Percentiles rank a stretch among this genome's conserved stretches.
Evolutionary conservation across 2,888 invertebrate species (phyloP).

Genomic region (Pardosa pseudoannulata): DNA sequence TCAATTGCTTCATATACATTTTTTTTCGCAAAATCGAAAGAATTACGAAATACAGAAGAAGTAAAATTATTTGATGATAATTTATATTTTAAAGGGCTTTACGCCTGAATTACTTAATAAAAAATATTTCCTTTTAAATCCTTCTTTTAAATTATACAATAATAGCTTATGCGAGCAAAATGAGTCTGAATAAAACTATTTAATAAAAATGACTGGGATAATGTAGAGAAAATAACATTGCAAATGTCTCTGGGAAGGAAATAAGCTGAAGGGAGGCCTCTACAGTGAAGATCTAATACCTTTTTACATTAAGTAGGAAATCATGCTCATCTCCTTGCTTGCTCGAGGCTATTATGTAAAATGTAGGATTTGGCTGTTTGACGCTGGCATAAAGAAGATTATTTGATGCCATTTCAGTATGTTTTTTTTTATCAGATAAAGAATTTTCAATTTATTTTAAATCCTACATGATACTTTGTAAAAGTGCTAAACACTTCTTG

Average conservation of each 20-base stretch:
- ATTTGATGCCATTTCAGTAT: not conserved
- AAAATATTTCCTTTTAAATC: too few species aligned
- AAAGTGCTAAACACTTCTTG: too few species aligned
- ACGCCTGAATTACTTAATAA: too few species aligned
- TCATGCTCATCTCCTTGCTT: not conserved
- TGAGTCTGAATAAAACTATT: not conserved
- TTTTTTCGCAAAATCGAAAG: too few species aligned
- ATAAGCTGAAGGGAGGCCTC: not conserved
- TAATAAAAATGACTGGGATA: not conserved
- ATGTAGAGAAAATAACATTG: not conserved
- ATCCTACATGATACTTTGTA: not conserved
- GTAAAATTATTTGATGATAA: too few species aligned
- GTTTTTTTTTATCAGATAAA: not conserved
- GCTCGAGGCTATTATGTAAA: not conserved
- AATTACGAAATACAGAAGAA: too few species aligned
- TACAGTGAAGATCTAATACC: not conserved
- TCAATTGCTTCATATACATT: too few species aligned
- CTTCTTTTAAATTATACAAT: too few species aligned
- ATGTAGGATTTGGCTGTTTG: not conserved
- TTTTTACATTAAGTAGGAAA: conserved; percentile 1
- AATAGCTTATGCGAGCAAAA: too few species aligned
- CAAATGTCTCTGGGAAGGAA: not conserved
- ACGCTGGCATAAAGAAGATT: not conserved
- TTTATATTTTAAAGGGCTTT: too few species aligned
- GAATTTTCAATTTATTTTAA: not conserved